Evolutionary conservation across 2,113 vertebrate species (phyloP).

Genomic region (Antidorcas marsupialis): DNA sequence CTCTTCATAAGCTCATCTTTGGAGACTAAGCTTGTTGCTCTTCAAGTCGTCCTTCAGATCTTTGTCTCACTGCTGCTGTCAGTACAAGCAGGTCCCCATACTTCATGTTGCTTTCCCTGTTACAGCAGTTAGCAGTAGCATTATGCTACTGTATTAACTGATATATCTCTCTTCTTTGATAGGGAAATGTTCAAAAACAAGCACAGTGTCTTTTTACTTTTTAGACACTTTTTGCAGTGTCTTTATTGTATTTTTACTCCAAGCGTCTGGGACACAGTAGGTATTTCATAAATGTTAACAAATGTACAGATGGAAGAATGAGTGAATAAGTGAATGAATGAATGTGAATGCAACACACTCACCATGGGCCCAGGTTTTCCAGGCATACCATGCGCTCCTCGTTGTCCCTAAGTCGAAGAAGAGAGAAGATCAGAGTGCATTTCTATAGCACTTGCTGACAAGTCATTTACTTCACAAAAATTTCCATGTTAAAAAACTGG

Average conservation of each 20-base stretch:
- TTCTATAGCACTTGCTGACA: not conserved
- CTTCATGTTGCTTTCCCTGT: not conserved
- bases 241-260: not conserved
- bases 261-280: not conserved
- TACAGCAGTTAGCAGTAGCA: not conserved
- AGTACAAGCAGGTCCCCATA: not conserved
- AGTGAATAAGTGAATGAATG: not conserved
- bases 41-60: not conserved
- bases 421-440: not conserved
- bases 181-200: not conserved
- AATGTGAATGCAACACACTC: slow-evolving; percentile 11
- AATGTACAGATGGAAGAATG: not conserved
- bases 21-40: not conserved
- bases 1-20: not conserved
- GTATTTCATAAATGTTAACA: not conserved
- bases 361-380: slow-evolving; percentile 91
- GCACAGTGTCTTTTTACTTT: not conserved
- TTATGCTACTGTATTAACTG: not conserved
- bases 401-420: slow-evolving; percentile 84
- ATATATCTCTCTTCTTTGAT: not conserved
- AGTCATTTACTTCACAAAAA: not conserved
- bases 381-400: slow-evolving; percentile 89
- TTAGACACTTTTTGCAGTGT: no score
- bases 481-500: not conserved
- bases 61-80: not conserved